Base-by-base conservation (phyloP, 2,797 vertebrate genomes). In the Parauchenoglanis punctatus region DNA sequence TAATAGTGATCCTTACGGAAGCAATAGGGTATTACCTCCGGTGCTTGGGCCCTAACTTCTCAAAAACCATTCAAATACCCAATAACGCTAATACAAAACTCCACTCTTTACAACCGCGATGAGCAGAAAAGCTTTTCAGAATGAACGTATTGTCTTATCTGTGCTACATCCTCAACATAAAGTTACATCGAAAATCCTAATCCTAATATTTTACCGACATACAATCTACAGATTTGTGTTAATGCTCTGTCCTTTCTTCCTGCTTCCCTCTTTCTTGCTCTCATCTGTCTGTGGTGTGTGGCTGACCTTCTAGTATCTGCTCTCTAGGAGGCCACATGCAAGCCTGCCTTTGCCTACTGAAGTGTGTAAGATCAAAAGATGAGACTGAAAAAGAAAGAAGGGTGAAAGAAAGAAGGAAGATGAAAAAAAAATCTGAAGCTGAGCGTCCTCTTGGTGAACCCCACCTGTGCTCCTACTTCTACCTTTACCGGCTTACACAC, bases 351-450 rank as follows among this genome's bases (percentile, higher is more conserved):
- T 25, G 46, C 56, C 52, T 59, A 78, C 59, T 89, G 70, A 85
- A 83, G 70, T 87, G 83, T 61, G n/a, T 40, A 63, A 78, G 86
- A 87, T 83, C 72, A 89, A 89, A 87, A 80, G 28, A 65, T 73
- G 56, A 78, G 46, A 58, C 65, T 31, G 68, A 65, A 83, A 56
- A 84, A 80, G 75, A 87, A 73, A 20, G 49, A 85, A 70, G 58
- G 59, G 23, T 46, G 49, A 77, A 80, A 86, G 81, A 87, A 75
- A 85, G 52, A 72, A 61, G 31, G 56, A 76, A 61, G 15, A 73
- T 40, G 15, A 8, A 11, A 44, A 58, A 65, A 81, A 65, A 68
- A 68, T 35, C 44, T 63, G 63, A 77, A 72, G 63, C 56, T n/a
- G 25, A 77, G 25, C 52, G 20, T 63, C 85, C 85, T 80, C 31